Evolutionary conservation across 2,797 vertebrate species (phyloP).

Genomic region (Muscicapa striata): DNA sequence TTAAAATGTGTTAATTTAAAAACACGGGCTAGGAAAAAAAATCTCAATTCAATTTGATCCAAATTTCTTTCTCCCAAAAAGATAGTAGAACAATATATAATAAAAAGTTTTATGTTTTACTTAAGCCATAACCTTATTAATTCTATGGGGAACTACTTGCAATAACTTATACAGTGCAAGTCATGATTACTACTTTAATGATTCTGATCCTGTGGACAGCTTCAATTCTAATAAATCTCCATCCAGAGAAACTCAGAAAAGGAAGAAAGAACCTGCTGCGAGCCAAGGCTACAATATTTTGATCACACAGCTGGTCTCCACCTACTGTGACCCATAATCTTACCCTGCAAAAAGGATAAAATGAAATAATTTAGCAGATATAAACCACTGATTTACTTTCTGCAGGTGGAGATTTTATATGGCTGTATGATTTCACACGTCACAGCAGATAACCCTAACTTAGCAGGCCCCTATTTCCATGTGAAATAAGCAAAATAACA

Average conservation of each 20-base stretch:
- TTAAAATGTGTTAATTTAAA: not conserved
- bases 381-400: slow-evolving; percentile 7
- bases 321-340: not conserved
- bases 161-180: not conserved
- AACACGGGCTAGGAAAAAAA: not conserved
- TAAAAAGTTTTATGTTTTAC: not conserved
- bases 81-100: not conserved
- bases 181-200: not conserved
- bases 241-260: not conserved
- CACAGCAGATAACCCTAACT: not conserved
- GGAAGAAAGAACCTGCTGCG: not conserved
- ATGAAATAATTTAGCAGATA: not conserved
- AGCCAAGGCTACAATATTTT: slow-evolving; percentile 8
- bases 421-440: not conserved
- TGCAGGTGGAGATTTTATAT: not conserved
- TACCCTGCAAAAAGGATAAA: not conserved
- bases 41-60: not conserved
- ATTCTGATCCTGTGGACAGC: not conserved
- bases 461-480: not conserved
- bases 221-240: not conserved
- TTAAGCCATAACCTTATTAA: not conserved
- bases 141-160: not conserved
- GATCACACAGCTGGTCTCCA: slow-evolving; percentile 3
- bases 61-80: not conserved
- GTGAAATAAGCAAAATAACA: not conserved